A percentile compares a stretch with the other conserved stretches of the same genome.
Evolutionary conservation across 2,888 invertebrate genomes (phyloP).

Genomic region (Cinara cedri): DNA sequence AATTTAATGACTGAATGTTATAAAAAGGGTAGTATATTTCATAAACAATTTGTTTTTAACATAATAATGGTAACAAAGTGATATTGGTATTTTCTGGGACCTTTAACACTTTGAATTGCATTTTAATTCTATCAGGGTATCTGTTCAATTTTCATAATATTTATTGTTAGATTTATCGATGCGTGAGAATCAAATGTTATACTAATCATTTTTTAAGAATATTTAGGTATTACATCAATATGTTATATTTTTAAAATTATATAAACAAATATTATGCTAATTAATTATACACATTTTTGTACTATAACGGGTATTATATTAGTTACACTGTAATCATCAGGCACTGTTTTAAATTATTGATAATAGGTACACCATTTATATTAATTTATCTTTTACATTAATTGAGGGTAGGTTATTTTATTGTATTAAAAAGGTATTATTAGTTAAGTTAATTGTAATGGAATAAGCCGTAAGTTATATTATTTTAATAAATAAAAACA

Average conservation of each 20-base stretch:
- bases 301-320: conserved; percentile 46
- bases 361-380: background rate
- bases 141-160: conserved; percentile 37
- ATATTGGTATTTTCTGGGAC: conserved; percentile 29
- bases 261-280: conserved; percentile 8
- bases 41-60: conserved; percentile 10
- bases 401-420: conserved; percentile 9
- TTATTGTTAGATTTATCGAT: conserved; percentile 20
- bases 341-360: conserved; percentile 21
- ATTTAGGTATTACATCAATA: background rate
- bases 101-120: conserved; percentile 19
- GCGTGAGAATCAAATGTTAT: conserved; percentile 51
- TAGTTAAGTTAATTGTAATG: background rate
- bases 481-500: background rate
- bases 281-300: conserved; percentile 28
- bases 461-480: background rate
- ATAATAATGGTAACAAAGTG: conserved; percentile 40
- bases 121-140: conserved; percentile 50
- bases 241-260: conserved; percentile 30
- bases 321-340: conserved; percentile 8
- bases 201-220: conserved; percentile 37
- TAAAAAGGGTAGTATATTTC: conserved; percentile 44
- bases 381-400: conserved; percentile 15
- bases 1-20: conserved; percentile 28
- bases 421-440: conserved; percentile 8